These are phyloP conservation scores for Drosophila paramelanica DNA, from an alignment of 2,888 invertebrate genomes.

Conservation along the genomic window DNA sequence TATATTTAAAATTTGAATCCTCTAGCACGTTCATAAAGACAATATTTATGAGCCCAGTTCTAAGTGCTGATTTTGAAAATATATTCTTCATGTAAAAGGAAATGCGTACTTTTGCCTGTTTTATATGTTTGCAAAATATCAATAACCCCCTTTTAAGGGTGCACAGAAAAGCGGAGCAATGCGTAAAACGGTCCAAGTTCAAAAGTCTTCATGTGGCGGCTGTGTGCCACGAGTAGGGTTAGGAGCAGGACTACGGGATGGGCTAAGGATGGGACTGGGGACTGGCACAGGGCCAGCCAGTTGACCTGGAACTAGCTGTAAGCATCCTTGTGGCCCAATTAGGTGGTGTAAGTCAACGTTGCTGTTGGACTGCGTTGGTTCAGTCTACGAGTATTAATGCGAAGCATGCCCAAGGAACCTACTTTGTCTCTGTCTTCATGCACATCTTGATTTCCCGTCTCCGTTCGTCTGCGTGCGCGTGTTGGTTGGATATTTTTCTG, in stretches of 20 bases:
- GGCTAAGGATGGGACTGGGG: not conserved
- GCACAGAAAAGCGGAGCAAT: conserved; percentile 7
- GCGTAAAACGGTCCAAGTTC: conserved; percentile 53
- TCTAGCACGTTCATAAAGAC: too few relatives aligned
- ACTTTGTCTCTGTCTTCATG: conserved; percentile 6
- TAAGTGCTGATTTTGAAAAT: too few relatives aligned
- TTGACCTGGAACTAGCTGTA: conserved; percentile 53
- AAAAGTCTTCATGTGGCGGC: conserved; percentile 35
- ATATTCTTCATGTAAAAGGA: not conserved
- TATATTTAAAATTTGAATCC: too few relatives aligned
- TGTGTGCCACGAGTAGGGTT: not conserved
- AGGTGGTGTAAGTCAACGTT: conserved; percentile 36
- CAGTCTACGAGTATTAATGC: conserved; percentile 40
- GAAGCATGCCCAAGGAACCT: conserved; percentile 26
- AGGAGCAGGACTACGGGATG: not conserved
- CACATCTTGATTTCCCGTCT: conserved; percentile 11
- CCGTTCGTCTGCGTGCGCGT: conserved; percentile 1
- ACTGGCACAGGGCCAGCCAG: conserved; percentile 7
- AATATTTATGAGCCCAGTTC: too few relatives aligned
- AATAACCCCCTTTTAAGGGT: too few relatives aligned
- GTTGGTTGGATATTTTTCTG: conserved; percentile 25
- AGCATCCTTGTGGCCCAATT: conserved; percentile 51
- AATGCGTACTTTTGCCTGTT: not conserved
- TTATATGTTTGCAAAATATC: not conserved
- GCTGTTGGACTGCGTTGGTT: conserved; percentile 2